A percentile compares a stretch with the other conserved stretches of the same genome.
phyloP scores from a whole-genome alignment of 2,888 invertebrate species.

The Andrena chrysosceles region DNA sequence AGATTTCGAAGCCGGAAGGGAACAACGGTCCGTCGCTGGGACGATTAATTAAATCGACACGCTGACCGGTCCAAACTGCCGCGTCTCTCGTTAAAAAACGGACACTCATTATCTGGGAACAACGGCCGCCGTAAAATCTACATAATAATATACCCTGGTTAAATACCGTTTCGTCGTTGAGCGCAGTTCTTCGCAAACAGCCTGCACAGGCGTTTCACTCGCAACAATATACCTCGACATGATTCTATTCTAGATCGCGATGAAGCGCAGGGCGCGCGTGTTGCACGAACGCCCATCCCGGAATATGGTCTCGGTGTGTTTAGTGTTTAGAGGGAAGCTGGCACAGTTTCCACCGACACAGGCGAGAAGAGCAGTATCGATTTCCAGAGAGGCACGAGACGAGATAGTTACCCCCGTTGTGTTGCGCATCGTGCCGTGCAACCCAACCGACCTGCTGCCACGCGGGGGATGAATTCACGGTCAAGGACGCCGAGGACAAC shows the following conservation, averaged over 20 bases:
- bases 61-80: neutral
- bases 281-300: constrained; percentile 1
- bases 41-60: constrained; percentile 47
- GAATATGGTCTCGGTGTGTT: neutral
- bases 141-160: constrained; percentile 49
- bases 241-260: neutral
- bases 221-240: constrained; percentile 4
- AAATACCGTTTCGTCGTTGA: constrained; percentile 33
- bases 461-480: constrained; percentile 73
- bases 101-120: constrained; percentile 45
- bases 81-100: constrained; percentile 16
- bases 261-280: neutral
- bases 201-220: constrained; percentile 6
- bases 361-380: constrained; percentile 64
- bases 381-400: constrained; percentile 57
- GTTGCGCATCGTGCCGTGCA: constrained; percentile 72
- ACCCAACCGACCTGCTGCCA: constrained; percentile 63
- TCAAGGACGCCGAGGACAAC: constrained; percentile 75
- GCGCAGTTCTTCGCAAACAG: neutral
- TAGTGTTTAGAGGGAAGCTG: constrained; percentile 21
- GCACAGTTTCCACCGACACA: constrained; percentile 52
- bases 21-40: neutral
- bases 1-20: neutral
- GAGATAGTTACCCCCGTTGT: constrained; percentile 54
- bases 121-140: constrained; percentile 40